Conservation (phyloP, 2,113 vertebrate species). For the Sander lucioperca region DNA sequence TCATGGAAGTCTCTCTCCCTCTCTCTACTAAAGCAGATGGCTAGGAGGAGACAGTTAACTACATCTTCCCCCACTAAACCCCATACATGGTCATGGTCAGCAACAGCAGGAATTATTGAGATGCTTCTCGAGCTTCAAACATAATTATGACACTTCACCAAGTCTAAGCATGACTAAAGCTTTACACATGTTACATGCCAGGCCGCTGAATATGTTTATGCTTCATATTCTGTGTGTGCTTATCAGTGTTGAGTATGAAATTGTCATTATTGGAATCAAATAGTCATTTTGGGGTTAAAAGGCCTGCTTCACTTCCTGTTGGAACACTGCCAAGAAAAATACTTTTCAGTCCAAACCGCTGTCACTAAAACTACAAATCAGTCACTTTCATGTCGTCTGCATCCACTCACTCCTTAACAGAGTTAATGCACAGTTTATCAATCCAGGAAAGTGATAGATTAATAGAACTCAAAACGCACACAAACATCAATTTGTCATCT, state of each 20-base stretch:
- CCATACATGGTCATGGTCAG: conserved; percentile 53
- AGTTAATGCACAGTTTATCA: not conserved
- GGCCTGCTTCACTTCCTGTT: conserved; percentile 41
- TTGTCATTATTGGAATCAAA: conserved; percentile 28
- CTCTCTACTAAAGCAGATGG: conserved; percentile 11
- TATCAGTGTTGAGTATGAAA: conserved; percentile 17
- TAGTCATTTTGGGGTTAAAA: not conserved
- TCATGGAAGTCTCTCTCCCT: not conserved
- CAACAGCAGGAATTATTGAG: conserved; percentile 22
- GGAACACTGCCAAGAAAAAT: conserved; percentile 26
- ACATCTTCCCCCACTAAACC: conserved; percentile 14
- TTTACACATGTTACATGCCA: not conserved
- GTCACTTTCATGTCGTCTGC: not conserved
- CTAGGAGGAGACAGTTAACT: conserved; percentile 21
- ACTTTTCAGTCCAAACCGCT: not conserved
- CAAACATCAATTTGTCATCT: no score
- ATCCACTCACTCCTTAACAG: not conserved
- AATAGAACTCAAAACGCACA: not conserved
- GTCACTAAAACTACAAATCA: conserved; percentile 16
- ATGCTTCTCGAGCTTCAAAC: conserved; percentile 27
- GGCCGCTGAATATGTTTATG: not conserved
- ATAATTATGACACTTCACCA: not conserved
- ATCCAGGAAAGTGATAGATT: conserved; percentile 4
- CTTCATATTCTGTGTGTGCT: not conserved
- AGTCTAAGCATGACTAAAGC: conserved; percentile 5